Conservation (phyloP, 2,797 vertebrate genomes). For the Tokudaia muenninki region DNA sequence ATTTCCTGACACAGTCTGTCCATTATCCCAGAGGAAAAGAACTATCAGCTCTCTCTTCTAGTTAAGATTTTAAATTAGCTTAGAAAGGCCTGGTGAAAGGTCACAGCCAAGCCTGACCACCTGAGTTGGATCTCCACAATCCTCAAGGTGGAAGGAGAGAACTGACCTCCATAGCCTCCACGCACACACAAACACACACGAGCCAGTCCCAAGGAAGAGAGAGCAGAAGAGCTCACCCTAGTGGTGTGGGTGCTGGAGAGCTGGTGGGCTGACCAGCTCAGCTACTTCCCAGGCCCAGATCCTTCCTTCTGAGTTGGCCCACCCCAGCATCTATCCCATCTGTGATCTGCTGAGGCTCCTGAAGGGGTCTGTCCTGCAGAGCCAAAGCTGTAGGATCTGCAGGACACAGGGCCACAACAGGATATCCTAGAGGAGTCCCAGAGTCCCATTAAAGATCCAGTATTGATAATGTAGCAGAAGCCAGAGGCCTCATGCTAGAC, state of each 20-base stretch:
- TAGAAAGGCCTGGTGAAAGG: neutral
- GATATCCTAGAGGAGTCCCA: neutral
- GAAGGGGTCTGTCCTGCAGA: neutral
- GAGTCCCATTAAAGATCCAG: neutral
- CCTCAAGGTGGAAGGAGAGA: neutral
- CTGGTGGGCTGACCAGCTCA: neutral
- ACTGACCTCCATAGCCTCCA: neutral
- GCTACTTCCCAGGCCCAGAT: neutral
- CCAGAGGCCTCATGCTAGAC: neutral
- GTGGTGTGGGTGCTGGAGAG: neutral
- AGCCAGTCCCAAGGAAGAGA: neutral
- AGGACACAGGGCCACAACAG: neutral
- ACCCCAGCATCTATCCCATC: neutral
- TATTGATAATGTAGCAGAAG: neutral
- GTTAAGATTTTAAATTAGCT: neutral
- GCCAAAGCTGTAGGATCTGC: neutral
- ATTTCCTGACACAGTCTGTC: too few relatives aligned
- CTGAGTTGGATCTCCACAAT: neutral
- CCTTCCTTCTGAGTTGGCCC: neutral
- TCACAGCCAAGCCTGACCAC: neutral
- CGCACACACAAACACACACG: neutral
- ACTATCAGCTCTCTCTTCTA: neutral
- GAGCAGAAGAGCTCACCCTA: neutral
- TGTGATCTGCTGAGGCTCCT: neutral
- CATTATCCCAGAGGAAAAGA: neutral